A percentile compares a stretch with the other conserved stretches of the same genome.
Evolutionary conservation across 2,113 vertebrate species (phyloP).

Genomic region (Ptyas mucosa): DNA sequence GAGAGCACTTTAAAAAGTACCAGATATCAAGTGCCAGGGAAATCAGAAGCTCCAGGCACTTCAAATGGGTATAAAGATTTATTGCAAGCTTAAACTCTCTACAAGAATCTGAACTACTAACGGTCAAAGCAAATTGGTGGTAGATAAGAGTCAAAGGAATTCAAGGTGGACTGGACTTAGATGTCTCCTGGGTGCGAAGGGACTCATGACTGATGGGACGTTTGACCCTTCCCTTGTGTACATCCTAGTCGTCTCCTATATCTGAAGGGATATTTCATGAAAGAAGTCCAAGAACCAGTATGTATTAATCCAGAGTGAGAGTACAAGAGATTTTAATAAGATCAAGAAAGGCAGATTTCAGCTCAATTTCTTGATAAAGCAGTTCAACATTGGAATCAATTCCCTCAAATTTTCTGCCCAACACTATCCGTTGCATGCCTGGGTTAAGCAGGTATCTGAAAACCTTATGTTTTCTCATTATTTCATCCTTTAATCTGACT

Average conservation of each 20-base stretch:
- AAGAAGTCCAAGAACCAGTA: background rate
- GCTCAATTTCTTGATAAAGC: background rate
- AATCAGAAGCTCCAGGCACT: background rate
- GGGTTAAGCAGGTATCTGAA: conserved; percentile 64
- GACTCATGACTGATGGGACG: background rate
- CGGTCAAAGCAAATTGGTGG: background rate
- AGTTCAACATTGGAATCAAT: background rate
- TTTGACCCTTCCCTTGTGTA: background rate
- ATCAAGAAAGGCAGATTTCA: background rate
- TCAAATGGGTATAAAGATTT: background rate
- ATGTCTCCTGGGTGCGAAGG: background rate
- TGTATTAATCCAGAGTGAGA: background rate
- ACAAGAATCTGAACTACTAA: background rate
- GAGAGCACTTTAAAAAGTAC: background rate
- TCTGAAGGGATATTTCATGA: background rate
- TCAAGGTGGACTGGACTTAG: background rate
- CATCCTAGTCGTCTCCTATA: background rate
- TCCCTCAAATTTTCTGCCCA: background rate
- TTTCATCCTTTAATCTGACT: conserved; percentile 46
- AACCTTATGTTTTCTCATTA: conserved; percentile 58
- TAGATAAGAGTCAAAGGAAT: background rate
- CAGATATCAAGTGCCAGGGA: background rate
- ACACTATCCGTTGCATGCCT: conserved; percentile 44
- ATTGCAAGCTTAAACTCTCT: background rate
- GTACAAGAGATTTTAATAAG: background rate